These are phyloP conservation scores for Turritopsis rubra DNA, from an alignment of 30 jellyfish, hydroid and myxozoan species.

Conservation along the genomic window DNA sequence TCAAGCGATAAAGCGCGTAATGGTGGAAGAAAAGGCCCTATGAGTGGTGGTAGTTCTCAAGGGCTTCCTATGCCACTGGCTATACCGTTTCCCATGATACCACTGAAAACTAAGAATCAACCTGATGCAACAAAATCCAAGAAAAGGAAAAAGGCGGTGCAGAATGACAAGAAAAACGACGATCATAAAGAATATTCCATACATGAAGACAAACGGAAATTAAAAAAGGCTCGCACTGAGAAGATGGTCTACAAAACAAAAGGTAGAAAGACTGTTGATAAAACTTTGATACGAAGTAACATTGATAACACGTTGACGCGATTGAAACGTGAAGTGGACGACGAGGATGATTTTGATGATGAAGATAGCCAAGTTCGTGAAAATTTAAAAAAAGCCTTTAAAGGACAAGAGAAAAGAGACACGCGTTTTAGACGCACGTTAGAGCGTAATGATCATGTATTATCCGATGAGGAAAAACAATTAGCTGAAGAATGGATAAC, in stretches of 20 bases:
- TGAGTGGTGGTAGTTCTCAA: constrained; percentile 53
- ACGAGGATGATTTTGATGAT: background rate
- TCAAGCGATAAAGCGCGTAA: constrained; percentile 38
- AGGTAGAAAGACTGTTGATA: background rate
- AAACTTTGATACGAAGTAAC: background rate
- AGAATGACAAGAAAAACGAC: background rate
- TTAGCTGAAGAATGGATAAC: background rate
- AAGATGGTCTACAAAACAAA: background rate
- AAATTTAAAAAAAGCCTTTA: too few relatives aligned
- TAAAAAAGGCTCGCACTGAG: background rate
- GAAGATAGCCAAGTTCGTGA: background rate
- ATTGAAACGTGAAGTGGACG: background rate
- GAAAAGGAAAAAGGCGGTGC: constrained; percentile 7
- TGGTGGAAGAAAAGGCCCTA: constrained; percentile 73
- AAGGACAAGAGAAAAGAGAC: background rate
- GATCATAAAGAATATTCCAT: constrained; percentile 6
- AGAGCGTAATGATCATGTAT: constrained; percentile 23
- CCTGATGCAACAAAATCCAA: constrained; percentile 3
- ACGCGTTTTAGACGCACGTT: background rate
- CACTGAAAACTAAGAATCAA: constrained; percentile 14
- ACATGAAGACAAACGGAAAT: background rate
- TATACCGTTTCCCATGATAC: constrained; percentile 70
- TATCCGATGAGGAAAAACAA: constrained; percentile 19
- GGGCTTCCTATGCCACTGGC: constrained; percentile 63
- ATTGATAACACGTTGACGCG: background rate